These are phyloP conservation scores for Bellardia bayeri DNA, from an alignment of 2,888 invertebrate species.

Conservation along the genomic window DNA sequence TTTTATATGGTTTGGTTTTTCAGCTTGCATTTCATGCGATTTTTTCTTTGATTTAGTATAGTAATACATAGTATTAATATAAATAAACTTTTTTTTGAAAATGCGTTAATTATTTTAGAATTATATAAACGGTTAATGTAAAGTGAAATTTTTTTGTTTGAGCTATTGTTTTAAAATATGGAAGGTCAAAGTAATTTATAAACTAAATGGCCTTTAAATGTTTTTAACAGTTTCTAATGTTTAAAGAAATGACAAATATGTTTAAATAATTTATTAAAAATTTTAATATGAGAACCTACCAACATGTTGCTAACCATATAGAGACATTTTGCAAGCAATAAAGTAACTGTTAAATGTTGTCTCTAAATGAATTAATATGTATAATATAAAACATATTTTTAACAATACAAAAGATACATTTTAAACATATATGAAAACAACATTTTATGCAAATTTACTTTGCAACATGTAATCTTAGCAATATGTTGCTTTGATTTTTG, in stretches of 20 bases:
- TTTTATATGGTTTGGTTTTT: constrained; percentile 54
- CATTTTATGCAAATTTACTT: background rate
- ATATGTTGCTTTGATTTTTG: too few species aligned
- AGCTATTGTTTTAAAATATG: constrained; percentile 14
- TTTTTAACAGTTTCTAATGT: background rate
- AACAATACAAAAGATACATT: too few species aligned
- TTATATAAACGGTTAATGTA: constrained; percentile 39
- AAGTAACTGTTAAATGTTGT: too few species aligned
- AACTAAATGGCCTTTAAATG: constrained; percentile 26
- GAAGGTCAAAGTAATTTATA: constrained; percentile 53
- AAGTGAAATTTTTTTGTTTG: constrained; percentile 48
- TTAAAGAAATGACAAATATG: background rate
- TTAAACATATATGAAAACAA: too few species aligned
- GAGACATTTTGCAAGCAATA: too few species aligned
- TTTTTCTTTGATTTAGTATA: constrained; percentile 25
- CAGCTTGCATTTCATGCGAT: constrained; percentile 60
- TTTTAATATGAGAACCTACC: background rate
- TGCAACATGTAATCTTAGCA: background rate
- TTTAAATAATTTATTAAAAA: background rate
- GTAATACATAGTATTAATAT: background rate
- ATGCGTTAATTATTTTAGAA: constrained; percentile 70
- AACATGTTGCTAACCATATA: background rate
- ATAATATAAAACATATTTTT: too few species aligned
- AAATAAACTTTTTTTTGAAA: constrained; percentile 32
- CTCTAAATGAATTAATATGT: too few species aligned